Percentiles rank a stretch among this genome's conserved stretches.
Evolutionary conservation across 1,140 invertebrate genomes (phyloP).

Genomic region (Diorhabda elongata): DNA sequence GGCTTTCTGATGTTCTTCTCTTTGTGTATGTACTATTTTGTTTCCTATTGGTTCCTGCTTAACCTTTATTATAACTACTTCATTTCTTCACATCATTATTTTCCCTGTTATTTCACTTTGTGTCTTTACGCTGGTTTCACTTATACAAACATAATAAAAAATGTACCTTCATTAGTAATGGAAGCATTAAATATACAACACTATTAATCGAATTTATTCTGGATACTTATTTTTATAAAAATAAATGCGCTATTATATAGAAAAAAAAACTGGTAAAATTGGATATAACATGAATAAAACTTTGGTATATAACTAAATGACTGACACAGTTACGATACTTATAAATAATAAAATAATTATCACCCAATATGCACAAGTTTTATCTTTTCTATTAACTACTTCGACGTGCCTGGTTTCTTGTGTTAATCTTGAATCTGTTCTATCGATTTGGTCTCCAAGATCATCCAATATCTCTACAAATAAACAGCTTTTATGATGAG

Average conservation of each 20-base stretch:
- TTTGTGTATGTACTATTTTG: no score
- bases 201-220: no score
- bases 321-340: constrained; percentile 46
- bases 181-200: no score
- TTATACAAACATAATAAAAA: no score
- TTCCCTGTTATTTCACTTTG: no score
- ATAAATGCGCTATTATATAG: constrained; percentile 2
- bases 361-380: constrained; percentile 69
- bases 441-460: constrained; percentile 68
- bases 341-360: constrained; percentile 63
- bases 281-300: not conserved
- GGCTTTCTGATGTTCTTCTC: no score
- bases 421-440: constrained; percentile 62
- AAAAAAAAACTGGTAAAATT: not conserved
- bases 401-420: constrained; percentile 63
- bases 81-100: no score
- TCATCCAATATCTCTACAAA: constrained; percentile 74
- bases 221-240: not conserved
- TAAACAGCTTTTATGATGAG: constrained; percentile 18
- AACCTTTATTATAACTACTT: no score
- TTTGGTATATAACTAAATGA: constrained; percentile 1
- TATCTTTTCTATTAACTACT: constrained; percentile 63
- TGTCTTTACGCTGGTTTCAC: no score
- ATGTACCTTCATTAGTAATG: no score
- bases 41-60: no score